Base-by-base conservation (phyloP, 2,888 invertebrate species). In the Homarus gammarus region DNA sequence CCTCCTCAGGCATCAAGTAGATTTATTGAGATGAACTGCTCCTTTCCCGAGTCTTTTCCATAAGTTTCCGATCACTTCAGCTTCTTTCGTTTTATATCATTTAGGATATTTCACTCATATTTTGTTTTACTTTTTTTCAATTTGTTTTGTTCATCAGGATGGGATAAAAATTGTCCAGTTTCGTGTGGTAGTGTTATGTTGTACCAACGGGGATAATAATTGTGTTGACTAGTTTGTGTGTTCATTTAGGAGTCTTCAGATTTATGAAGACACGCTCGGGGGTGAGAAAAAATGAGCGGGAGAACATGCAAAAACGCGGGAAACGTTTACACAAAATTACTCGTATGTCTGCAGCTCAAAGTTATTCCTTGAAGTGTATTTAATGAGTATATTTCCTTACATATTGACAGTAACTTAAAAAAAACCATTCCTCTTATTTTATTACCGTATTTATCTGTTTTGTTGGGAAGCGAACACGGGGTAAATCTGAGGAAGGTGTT, bases 11-110 rank as follows among this genome's bases (percentile, higher is more conserved):
- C 87, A 61, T 72, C 79, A 79, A 68, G 40, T 87, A 72, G 87
- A 87, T 87, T 87, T 87, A 87, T 87, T 68, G 87, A 87, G 87
- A 87, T 40, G 79, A 73, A 81, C 87, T 56, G 85, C 56, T 38
- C n/a, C 73, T 38, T 38, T 73, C 36, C 22, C 36, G n/a, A 6
- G n/a, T n/a, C n/a, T 51, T 27, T 77, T 27, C 77, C 51, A n/a
- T 49, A 31, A 0, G 10, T 12, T 27, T 22, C 49, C 77, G 38
- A 31, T 44, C 27, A 2, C 15, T 36, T 36, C 44, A 22, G 27
- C 27, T 38, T 38, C 12, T n/a, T 64, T 49, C 68, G n/a, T 82
- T 38, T 44, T 22, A 36, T 38, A 68, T 61, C 18, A 6, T 79
- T 79, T 27, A 61, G 8, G 1, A n/a, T 22, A n/a, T 73, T 2